Evolutionary conservation across 1,140 invertebrate species (phyloP), one percentile per base, ranked within the genome.

Genomic region (Drosophila dunni): DNA sequence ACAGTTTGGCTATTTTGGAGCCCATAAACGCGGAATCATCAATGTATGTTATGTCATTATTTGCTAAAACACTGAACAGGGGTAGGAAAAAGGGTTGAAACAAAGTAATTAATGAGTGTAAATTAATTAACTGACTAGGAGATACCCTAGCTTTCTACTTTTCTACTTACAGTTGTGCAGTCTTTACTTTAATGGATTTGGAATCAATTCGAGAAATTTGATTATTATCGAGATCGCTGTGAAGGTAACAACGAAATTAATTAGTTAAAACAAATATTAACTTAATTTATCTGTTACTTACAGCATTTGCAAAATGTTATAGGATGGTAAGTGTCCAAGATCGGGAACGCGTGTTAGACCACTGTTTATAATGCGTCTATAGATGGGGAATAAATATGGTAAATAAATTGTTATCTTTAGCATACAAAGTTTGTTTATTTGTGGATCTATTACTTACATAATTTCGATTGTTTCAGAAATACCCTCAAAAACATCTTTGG

Each of bases 1-100:
- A 96, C 95, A 96, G 90, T 90, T 94, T 94, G 5, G 93, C 94
- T 51, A 96, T 95, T 92, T 94, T 93, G 1, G 95, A 95, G 62
- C 94, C 95, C 75, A 93, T 93, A 80, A 96, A 96, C 2, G 95
- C 95, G 17, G 92, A 93, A 71, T 94, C 93, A 78, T 95, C 94
- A 13, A 96, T 93, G 45, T 86, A 92, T 63, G 92, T 91, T 58
- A 96, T 94, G 13, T 93, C 84, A 90, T 96, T 96, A 82, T 95
- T 94, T 84, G 94, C 93, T 71, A 95, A 91, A 75, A 94, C 93
- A 48, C 94, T 95, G 78, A 58, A 65, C 29, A 46, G 60, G 20
- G 38, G 0, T 7, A 17, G 13, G 4, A 7, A 36, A 65, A 3
- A 40, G 36, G 7, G 24, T 10, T 48, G 13, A 20, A 46, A 11